phyloP scores from a whole-genome alignment of 2,797 vertebrate genomes.

The Danio kyathit region DNA sequence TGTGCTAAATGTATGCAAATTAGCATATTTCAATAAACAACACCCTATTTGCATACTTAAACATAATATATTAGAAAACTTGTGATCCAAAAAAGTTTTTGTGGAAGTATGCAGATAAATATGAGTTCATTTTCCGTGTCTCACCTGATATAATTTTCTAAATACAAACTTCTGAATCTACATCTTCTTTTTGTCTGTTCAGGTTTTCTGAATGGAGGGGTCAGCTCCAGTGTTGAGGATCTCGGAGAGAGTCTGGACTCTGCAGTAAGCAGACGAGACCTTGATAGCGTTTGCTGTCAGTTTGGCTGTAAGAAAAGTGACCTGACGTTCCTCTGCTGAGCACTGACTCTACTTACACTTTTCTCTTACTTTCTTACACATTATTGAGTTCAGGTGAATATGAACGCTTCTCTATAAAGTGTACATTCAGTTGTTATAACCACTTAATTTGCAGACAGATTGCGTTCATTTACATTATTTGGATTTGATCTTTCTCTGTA shows the following conservation, averaged over 20 bases:
- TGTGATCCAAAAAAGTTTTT: no score
- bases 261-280: slow-evolving; percentile 70
- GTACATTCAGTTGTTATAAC: slow-evolving; percentile 4
- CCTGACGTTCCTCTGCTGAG: slow-evolving; percentile 80
- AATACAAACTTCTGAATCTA: no score
- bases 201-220: slow-evolving; percentile 66
- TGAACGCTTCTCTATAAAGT: not conserved
- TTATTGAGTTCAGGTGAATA: not conserved
- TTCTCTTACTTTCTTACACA: not conserved
- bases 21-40: no score
- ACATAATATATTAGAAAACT: no score
- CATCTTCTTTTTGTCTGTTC: not conserved
- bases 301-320: slow-evolving; percentile 83
- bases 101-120: no score
- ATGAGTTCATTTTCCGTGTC: no score
- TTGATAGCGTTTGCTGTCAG: slow-evolving; percentile 79
- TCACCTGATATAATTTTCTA: no score
- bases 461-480: slow-evolving; percentile 3
- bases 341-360: not conserved
- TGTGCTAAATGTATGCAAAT: no score
- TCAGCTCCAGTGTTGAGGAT: slow-evolving; percentile 65
- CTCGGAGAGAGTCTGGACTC: slow-evolving; percentile 49
- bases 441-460: not conserved
- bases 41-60: no score
- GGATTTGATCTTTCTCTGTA: not conserved